phyloP scores from a whole-genome alignment of 2,888 invertebrate species.

The Thecophora atra region DNA sequence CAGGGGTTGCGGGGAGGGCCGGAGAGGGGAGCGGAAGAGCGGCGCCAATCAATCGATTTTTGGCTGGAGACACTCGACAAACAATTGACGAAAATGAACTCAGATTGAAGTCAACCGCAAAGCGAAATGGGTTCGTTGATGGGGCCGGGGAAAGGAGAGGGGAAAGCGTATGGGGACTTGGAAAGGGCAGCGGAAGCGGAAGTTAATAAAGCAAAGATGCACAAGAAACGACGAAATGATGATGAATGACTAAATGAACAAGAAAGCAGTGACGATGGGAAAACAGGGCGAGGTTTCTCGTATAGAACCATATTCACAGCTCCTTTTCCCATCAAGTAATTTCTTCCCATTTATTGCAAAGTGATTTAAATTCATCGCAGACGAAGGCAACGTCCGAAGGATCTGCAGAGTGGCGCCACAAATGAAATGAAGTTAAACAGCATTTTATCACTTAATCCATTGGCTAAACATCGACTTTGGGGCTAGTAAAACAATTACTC shows the following conservation, averaged over 20 bases:
- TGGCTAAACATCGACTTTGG: slow-evolving; percentile 59
- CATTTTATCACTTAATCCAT: slow-evolving; percentile 15
- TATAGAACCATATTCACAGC: no score
- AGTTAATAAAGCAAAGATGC: slow-evolving; percentile 10
- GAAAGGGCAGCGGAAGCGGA: slow-evolving; percentile 35
- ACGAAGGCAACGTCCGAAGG: not conserved
- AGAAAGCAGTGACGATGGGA: not conserved
- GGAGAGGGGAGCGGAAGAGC: not conserved
- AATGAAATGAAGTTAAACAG: slow-evolving; percentile 21
- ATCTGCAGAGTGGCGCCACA: not conserved
- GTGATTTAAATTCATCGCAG: not conserved
- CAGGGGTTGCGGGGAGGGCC: not conserved
- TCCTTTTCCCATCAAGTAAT: not conserved
- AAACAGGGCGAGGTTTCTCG: not conserved
- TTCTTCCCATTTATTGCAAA: not conserved
- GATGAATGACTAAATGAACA: not conserved
- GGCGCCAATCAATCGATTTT: slow-evolving; percentile 23
- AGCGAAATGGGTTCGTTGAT: no score
- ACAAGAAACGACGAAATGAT: not conserved
- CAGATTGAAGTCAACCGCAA: slow-evolving; percentile 18
- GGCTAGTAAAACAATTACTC: slow-evolving; percentile 61
- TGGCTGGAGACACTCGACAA: not conserved
- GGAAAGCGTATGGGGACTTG: no score
- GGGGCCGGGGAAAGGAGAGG: no score
- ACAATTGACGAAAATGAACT: slow-evolving; percentile 6